Evolutionary conservation across 2,797 vertebrate genomes (phyloP), one percentile per base, ranked within the genome.

Genomic region (Peromyscus nudipes): DNA sequence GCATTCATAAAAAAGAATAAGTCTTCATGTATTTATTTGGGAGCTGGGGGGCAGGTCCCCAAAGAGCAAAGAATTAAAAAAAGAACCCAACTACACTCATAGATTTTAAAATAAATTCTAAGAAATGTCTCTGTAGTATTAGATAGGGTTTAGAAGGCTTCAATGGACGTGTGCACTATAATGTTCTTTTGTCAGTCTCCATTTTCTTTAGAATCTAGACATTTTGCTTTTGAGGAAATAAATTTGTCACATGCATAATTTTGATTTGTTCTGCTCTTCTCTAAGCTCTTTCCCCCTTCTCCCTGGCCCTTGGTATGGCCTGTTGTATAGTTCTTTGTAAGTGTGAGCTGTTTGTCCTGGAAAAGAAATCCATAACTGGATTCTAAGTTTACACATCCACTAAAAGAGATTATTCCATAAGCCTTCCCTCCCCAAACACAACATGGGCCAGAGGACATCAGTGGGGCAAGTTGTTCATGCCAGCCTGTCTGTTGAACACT

Each of bases 401-500:
- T 96, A 60, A 77, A 21, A 95, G 65, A 40, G 89, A 88, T 40
- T 69, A 82, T 83, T 27, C 19, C 81, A 27, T 57, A 79, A 87
- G 79, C 49, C 13, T 91, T 62, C 34, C 29, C 76, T 92, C 34
- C 13, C 37, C 19, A 19, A 12, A 94, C 34, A 40, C 49, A 76
- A 27, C 12, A 49, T 57, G 27, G 27, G 25, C 12, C 49, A 81
- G 52, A n/a, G 52, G 7, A 75, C 67, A 81, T 13, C 29, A 84
- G 31, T 21, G 4, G 43, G 76, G 80, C 73, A 87, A 29, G 43
- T 19, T n/a, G 80, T 60, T 65, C 37, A 21, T 87, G 34, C 46
- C 85, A 94, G 81, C 46, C 67, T 14, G 96, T 97, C 92, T 95
- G 97, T 62, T 60, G 71, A 79, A 88, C 37, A 77, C 79, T 80